A percentile compares a stretch with the other conserved stretches of the same genome.
These are phyloP conservation scores for Cepaea hortensis DNA, from an alignment of 2,888 invertebrate species.

Conservation along the genomic window DNA sequence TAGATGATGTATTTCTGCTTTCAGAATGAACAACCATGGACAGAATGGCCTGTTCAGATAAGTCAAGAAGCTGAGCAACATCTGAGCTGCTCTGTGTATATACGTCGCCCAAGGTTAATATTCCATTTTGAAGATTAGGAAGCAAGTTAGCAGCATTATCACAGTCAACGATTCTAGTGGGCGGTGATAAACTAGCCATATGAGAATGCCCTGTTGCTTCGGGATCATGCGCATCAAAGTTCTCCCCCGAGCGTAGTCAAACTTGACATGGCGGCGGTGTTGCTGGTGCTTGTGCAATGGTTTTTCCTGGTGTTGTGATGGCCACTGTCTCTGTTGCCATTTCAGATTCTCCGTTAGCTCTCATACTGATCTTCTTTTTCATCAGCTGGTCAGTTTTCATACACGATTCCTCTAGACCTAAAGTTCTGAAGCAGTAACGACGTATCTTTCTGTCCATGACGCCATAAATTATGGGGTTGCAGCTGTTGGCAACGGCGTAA, in stretches of 20 bases:
- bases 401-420: constrained; percentile 57
- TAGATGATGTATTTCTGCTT: background rate
- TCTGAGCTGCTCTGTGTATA: background rate
- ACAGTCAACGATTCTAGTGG: background rate
- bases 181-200: background rate
- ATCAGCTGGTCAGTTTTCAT: constrained; percentile 55
- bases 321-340: constrained; percentile 56
- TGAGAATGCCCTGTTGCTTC: background rate
- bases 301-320: constrained; percentile 49
- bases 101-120: background rate
- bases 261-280: constrained; percentile 43
- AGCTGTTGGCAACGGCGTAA: constrained; percentile 73
- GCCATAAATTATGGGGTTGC: constrained; percentile 74
- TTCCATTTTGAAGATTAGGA: background rate
- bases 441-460: constrained; percentile 73
- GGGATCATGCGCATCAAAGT: constrained; percentile 21
- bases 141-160: background rate
- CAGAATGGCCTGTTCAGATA: background rate
- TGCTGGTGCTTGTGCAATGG: background rate
- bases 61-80: background rate
- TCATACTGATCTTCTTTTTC: constrained; percentile 51
- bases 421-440: constrained; percentile 66
- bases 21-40: background rate
- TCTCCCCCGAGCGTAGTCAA: constrained; percentile 51
- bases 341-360: constrained; percentile 53